phyloP scores from a whole-genome alignment of 2,888 invertebrate species.

The Sepioteuthis lessoniana region DNA sequence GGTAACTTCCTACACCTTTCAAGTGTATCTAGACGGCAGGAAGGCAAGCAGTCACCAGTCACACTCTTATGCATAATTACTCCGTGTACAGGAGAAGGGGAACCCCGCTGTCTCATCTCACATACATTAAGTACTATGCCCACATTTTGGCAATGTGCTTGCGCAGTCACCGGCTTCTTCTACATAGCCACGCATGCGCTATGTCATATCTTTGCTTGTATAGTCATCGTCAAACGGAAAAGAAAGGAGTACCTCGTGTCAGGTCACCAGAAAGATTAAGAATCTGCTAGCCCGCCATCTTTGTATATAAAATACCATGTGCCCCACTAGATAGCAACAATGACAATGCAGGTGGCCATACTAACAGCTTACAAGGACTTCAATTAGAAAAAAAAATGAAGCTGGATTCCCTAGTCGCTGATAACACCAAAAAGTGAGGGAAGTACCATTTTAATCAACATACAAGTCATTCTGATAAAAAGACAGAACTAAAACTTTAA shows the following conservation, averaged over 20 bases:
- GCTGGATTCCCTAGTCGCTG: background rate
- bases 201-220: conserved; percentile 44
- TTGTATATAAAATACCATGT: conserved; percentile 43
- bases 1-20: conserved; percentile 47
- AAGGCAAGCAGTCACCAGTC: conserved; percentile 37
- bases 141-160: conserved; percentile 49
- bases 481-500: background rate
- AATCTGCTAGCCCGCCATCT: conserved; percentile 47
- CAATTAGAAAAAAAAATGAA: background rate
- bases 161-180: conserved; percentile 47
- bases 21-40: conserved; percentile 45
- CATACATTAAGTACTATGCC: conserved; percentile 48
- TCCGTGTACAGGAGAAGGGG: conserved; percentile 49
- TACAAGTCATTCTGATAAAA: background rate
- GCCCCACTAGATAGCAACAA: conserved; percentile 9
- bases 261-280: conserved; percentile 48
- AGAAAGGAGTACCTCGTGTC: conserved; percentile 43
- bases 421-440: background rate
- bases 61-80: conserved; percentile 49
- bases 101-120: conserved; percentile 49
- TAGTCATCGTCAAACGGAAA: conserved; percentile 43
- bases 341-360: background rate
- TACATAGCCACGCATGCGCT: conserved; percentile 48
- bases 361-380: background rate
- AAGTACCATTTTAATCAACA: conserved; percentile 39